These are phyloP conservation scores for Pogonocherus hispidulus DNA, from an alignment of 2,888 invertebrate genomes.

Conservation along the genomic window DNA sequence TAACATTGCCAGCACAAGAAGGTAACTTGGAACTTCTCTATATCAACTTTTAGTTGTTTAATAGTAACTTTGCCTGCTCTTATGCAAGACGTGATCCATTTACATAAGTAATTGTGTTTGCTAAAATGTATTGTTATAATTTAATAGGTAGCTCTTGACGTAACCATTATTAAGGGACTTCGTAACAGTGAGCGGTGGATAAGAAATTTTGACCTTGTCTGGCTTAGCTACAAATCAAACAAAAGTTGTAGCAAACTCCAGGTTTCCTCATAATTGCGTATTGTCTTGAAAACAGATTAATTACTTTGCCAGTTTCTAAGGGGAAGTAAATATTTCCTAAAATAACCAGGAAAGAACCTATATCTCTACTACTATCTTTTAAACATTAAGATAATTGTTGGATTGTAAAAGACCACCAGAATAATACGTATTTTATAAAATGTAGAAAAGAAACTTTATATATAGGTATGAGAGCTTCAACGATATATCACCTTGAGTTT, in stretches of 20 bases:
- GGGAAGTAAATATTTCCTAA: too few species aligned
- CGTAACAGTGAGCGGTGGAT: background rate
- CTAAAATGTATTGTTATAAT: conserved; percentile 39
- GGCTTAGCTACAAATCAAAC: background rate
- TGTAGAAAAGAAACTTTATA: too few species aligned
- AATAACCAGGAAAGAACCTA: too few species aligned
- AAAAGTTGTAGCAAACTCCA: background rate
- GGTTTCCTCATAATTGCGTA: background rate
- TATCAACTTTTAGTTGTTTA: conserved; percentile 32
- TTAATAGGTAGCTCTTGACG: conserved; percentile 33
- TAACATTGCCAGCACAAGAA: background rate
- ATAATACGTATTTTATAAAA: too few species aligned
- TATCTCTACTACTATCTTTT: too few species aligned
- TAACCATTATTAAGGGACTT: conserved; percentile 35
- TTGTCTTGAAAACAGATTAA: background rate
- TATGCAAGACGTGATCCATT: conserved; percentile 38
- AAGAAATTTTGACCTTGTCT: conserved; percentile 15
- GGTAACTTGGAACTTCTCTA: conserved; percentile 19
- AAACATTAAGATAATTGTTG: too few species aligned
- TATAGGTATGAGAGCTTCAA: too few species aligned
- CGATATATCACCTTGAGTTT: too few species aligned
- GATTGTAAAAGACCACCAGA: too few species aligned
- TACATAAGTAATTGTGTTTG: conserved; percentile 43
- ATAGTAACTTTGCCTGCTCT: conserved; percentile 31
- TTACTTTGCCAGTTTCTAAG: background rate